These are phyloP conservation scores for Acrocyrtus sp. DNA, from an alignment of 2,888 invertebrate species.

Conservation along the genomic window DNA sequence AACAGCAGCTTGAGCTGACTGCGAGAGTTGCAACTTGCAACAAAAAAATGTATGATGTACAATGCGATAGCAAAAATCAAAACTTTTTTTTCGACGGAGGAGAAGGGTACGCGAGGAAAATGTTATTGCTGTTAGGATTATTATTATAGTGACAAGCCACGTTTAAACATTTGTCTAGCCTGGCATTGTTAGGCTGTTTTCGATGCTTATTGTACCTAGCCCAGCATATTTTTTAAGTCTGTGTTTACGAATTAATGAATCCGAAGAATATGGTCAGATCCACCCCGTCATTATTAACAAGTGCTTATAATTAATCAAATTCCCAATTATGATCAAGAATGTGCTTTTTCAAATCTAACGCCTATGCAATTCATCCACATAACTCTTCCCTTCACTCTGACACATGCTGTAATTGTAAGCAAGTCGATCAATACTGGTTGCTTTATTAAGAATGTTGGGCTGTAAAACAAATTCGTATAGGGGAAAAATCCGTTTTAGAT, in stretches of 20 bases:
- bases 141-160: slow-evolving; percentile 27
- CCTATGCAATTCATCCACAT: slow-evolving; percentile 18
- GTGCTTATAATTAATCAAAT: slow-evolving; percentile 63
- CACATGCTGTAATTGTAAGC: too few species aligned
- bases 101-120: slow-evolving; percentile 20
- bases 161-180: slow-evolving; percentile 20
- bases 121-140: slow-evolving; percentile 7
- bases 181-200: too few species aligned
- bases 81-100: too few species aligned
- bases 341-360: slow-evolving; percentile 39
- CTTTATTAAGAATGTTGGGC: too few species aligned
- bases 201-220: too few species aligned
- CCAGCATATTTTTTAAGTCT: too few species aligned
- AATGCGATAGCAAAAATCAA: too few species aligned
- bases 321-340: slow-evolving; percentile 62
- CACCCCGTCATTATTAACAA: slow-evolving; percentile 61
- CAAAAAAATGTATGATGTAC: too few species aligned
- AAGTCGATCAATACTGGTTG: slow-evolving; percentile 41
- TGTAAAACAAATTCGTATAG: too few species aligned
- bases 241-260: slow-evolving; percentile 31
- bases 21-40: too few species aligned
- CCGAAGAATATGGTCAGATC: slow-evolving; percentile 42
- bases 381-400: slow-evolving; percentile 10
- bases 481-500: too few species aligned
- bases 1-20: too few species aligned